Conservation (phyloP, 2,797 vertebrate genomes). For the Rhadinocentrus ornatus region DNA sequence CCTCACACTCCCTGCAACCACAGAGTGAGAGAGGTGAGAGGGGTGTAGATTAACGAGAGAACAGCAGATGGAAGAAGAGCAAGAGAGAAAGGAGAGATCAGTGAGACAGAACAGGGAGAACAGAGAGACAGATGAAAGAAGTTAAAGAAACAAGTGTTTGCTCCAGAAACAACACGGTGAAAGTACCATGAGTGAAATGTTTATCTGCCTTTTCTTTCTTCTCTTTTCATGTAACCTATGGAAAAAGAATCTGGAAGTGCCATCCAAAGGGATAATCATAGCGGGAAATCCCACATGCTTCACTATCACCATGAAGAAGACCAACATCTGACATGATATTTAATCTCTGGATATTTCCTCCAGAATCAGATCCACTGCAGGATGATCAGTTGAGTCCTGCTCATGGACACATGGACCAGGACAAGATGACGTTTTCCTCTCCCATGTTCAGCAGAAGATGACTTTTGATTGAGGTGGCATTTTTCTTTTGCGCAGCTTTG, state of each 20-base stretch:
- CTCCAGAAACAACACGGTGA: not conserved
- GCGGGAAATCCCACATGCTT: slow-evolving; percentile 1
- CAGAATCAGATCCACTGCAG: slow-evolving; percentile 31
- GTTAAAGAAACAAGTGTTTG: slow-evolving; percentile 10
- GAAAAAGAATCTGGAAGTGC: slow-evolving; percentile 28
- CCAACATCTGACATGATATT: slow-evolving; percentile 56
- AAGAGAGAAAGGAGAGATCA: slow-evolving; percentile 2
- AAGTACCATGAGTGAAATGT: not conserved
- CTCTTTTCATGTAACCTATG: slow-evolving; percentile 39
- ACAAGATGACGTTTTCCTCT: slow-evolving; percentile 11
- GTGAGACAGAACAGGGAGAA: not conserved
- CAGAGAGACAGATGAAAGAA: not conserved
- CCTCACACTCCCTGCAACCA: slow-evolving; percentile 24
- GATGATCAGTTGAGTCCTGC: slow-evolving; percentile 40
- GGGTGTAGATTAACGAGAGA: slow-evolving; percentile 23
- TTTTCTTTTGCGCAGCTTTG: slow-evolving; percentile 32
- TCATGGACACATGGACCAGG: slow-evolving; percentile 36
- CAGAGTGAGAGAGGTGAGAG: slow-evolving; percentile 21
- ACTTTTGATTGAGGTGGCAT: slow-evolving; percentile 25
- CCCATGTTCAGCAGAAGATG: slow-evolving; percentile 50
- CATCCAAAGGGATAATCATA: not conserved
- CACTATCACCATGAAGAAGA: slow-evolving; percentile 6
- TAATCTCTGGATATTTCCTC: slow-evolving; percentile 21
- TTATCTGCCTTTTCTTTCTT: slow-evolving; percentile 23
- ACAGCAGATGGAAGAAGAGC: slow-evolving; percentile 1